Base-by-base conservation (phyloP, 2,888 invertebrate species). In the Dichetophora obliterata region DNA sequence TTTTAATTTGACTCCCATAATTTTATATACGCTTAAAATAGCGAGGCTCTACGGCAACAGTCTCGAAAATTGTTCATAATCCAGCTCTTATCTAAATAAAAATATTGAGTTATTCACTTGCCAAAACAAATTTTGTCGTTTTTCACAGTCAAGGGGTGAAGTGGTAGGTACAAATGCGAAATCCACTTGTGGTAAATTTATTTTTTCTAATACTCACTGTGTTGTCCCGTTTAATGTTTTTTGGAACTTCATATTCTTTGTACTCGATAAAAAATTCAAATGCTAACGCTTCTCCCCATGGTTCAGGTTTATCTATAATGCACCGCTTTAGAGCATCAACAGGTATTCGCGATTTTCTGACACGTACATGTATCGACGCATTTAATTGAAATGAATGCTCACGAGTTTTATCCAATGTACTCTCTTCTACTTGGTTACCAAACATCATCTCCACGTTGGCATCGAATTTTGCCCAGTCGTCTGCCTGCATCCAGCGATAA, bases 381-480 rank as follows among this genome's bases (percentile, higher is more conserved):
- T 50, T 61, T 0, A 73, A 50, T 24, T 22, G 24, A 27, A 61
- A 73, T 14, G 50, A 48, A 19, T 31, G 59, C 14, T 72, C 72
- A 16, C 24, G 57, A 0, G 43, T 24, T 16, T 48, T 48, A 0
- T 31, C 48, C 16, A 31, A 24, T 27, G 16, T 50, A 16, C 16
- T 50, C 16, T 27, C 27, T n/a, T 11, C 22, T 5, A 1, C 27
- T n/a, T 27, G 48, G 16, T 73, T 22, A 11, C 50, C 48, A 31
- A 73, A 19, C 16, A 73, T 43, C 8, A 16, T 9, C 16, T 73
- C 43, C 27, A 73, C n/a, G n/a, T 73, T 11, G 16, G 43, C 24
- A 11, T 73, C 72, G 31, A 73, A 73, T 8, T n/a, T 61, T 1
- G 72, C 72, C 72, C 72, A 73, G 27, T 73, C 43, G n/a, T 73